A percentile compares a stretch with the other conserved stretches of the same genome.
Evolutionary conservation across 1,140 invertebrate species (phyloP).

Genomic region (Drosophila kepulauana): DNA sequence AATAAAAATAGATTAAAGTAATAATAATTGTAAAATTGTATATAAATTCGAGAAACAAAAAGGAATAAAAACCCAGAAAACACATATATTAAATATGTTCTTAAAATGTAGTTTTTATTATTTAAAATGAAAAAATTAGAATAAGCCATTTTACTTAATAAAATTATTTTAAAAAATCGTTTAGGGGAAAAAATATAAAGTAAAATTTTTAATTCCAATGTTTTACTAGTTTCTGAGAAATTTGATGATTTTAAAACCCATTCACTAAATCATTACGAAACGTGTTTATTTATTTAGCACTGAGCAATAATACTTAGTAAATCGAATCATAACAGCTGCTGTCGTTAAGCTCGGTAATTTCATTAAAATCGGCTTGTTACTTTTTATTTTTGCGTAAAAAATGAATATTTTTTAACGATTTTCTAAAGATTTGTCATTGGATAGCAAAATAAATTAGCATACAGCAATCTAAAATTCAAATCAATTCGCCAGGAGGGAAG

Average conservation of each 20-base stretch:
- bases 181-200: too few relatives aligned
- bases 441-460: conserved; percentile 11
- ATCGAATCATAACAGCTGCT: background rate
- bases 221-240: too few relatives aligned
- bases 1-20: too few relatives aligned
- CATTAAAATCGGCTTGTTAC: background rate
- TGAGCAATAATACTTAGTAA: background rate
- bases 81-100: too few relatives aligned
- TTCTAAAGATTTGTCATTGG: conserved; percentile 28
- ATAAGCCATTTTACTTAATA: too few relatives aligned
- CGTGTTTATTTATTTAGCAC: background rate
- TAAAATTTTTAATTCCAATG: too few relatives aligned
- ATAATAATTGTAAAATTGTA: too few relatives aligned
- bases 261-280: background rate
- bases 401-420: conserved; percentile 5
- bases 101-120: too few relatives aligned
- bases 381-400: background rate
- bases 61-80: too few relatives aligned
- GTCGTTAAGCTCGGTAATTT: background rate
- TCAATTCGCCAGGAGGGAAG: conserved; percentile 37
- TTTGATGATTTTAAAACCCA: background rate
- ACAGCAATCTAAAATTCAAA: conserved; percentile 22
- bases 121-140: too few relatives aligned
- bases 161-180: too few relatives aligned
- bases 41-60: too few relatives aligned